Percentiles rank a stretch among this genome's conserved stretches.
Evolutionary conservation across 2,113 vertebrate genomes (phyloP).

Genomic region (Brachionichthys hirsutus): DNA sequence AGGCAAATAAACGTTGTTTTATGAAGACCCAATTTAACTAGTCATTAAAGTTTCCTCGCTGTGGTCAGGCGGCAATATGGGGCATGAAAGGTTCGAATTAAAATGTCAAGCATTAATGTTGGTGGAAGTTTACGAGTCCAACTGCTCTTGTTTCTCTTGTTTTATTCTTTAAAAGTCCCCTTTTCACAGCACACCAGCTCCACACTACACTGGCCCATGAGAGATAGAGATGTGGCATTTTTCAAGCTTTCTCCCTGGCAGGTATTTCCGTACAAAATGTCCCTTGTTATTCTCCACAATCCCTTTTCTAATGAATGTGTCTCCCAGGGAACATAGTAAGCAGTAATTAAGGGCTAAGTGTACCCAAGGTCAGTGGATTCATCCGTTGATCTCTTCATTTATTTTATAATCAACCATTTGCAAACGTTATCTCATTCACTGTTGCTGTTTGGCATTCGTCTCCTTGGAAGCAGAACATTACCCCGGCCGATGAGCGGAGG

Average conservation of each 20-base stretch:
- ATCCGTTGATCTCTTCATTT: conserved; percentile 51
- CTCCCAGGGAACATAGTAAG: conserved; percentile 47
- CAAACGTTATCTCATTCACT: conserved; percentile 13
- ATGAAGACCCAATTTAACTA: conserved; percentile 49
- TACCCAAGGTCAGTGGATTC: conserved; percentile 53
- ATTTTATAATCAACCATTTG: conserved; percentile 41
- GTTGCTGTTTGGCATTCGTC: conserved; percentile 3
- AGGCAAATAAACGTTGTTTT: conserved; percentile 45
- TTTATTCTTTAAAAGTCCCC: not conserved
- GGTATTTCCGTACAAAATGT: conserved; percentile 37
- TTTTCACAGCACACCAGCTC: not conserved
- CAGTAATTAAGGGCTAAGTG: conserved; percentile 63
- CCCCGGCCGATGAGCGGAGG: conserved; percentile 15
- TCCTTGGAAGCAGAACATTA: conserved; percentile 8
- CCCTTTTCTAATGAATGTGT: conserved; percentile 47
- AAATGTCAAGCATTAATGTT: conserved; percentile 37
- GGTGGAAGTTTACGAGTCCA: conserved; percentile 24
- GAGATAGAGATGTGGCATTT: not conserved
- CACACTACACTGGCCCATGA: not conserved
- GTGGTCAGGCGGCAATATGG: conserved; percentile 41
- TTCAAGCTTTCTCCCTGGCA: conserved; percentile 23
- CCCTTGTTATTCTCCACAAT: conserved; percentile 41
- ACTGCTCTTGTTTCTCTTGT: not conserved
- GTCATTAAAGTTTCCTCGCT: conserved; percentile 52
- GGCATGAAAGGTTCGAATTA: conserved; percentile 56